These are phyloP conservation scores for Muraenolepis orangiensis DNA, from an alignment of 2,797 vertebrate species.

Conservation along the genomic window DNA sequence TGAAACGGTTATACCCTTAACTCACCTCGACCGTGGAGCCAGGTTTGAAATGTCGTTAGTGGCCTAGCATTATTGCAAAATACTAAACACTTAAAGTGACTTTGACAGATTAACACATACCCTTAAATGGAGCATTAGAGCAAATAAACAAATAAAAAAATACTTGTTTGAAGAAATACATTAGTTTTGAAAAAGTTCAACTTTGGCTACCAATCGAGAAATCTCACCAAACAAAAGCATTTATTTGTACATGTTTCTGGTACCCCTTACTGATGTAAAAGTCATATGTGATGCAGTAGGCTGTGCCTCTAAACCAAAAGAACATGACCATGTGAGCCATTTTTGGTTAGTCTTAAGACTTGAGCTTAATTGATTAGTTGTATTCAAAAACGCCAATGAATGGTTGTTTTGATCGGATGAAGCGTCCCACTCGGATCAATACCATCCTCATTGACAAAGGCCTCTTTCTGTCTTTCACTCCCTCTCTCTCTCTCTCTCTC, in stretches of 20 bases:
- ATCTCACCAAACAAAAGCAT: too few relatives aligned
- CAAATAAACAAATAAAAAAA: too few relatives aligned
- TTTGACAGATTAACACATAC: background rate
- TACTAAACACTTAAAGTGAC: too few relatives aligned
- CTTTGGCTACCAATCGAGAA: too few relatives aligned
- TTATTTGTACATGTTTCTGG: too few relatives aligned
- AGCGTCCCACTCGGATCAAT: background rate
- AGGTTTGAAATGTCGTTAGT: constrained; percentile 49
- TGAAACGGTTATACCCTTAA: constrained; percentile 45
- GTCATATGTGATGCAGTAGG: background rate
- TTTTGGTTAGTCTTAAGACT: background rate
- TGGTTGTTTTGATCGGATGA: constrained; percentile 16
- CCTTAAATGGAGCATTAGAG: too few relatives aligned
- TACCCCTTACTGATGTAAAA: background rate
- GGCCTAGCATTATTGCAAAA: background rate
- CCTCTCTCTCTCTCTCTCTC: background rate
- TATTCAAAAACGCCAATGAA: constrained; percentile 36
- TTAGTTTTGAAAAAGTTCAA: too few relatives aligned
- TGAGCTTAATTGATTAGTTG: constrained; percentile 46
- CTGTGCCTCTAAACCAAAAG: background rate
- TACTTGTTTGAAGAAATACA: too few relatives aligned
- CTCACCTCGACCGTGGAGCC: constrained; percentile 51
- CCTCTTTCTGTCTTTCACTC: background rate
- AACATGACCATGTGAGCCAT: background rate
- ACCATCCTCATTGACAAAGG: background rate